These are phyloP conservation scores for Spatulosminthurus flaviceps DNA, from an alignment of 2,888 invertebrate genomes.

Conservation along the genomic window DNA sequence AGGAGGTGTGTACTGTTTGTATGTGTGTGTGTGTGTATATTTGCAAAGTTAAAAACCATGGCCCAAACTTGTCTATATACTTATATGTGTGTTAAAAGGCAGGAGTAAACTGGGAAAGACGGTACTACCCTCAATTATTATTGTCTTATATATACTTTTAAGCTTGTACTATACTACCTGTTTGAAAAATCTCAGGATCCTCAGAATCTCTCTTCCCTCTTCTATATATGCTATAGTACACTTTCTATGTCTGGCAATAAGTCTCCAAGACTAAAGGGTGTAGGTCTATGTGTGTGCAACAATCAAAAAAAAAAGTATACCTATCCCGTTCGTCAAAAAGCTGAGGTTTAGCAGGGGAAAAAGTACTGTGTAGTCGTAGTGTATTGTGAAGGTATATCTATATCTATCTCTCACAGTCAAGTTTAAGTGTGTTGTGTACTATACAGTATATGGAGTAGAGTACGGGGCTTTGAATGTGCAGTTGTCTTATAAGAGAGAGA, in stretches of 20 bases:
- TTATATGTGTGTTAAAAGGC: too few species aligned
- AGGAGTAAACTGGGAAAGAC: too few species aligned
- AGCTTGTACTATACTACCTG: neutral
- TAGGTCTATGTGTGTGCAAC: too few species aligned
- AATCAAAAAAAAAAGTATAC: neutral
- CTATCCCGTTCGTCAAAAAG: too few species aligned
- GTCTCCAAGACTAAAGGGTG: neutral
- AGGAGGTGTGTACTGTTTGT: neutral
- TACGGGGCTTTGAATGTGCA: neutral
- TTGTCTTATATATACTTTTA: neutral
- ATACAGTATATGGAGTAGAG: too few species aligned
- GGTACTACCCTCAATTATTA: neutral
- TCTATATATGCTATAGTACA: neutral
- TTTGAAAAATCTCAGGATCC: slow-evolving; percentile 28
- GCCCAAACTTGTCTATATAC: too few species aligned
- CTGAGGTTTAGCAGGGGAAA: neutral
- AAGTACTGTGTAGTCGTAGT: too few species aligned
- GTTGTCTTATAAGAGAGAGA: too few species aligned
- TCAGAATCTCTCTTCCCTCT: slow-evolving; percentile 22
- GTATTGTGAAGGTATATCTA: neutral
- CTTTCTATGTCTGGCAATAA: slow-evolving; percentile 3
- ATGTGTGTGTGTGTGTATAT: neutral
- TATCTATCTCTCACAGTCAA: too few species aligned
- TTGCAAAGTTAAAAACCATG: slow-evolving; percentile 31
- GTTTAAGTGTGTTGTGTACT: too few species aligned